Base-by-base conservation (phyloP, 2,888 invertebrate genomes). In the Poecilus cupreus region DNA sequence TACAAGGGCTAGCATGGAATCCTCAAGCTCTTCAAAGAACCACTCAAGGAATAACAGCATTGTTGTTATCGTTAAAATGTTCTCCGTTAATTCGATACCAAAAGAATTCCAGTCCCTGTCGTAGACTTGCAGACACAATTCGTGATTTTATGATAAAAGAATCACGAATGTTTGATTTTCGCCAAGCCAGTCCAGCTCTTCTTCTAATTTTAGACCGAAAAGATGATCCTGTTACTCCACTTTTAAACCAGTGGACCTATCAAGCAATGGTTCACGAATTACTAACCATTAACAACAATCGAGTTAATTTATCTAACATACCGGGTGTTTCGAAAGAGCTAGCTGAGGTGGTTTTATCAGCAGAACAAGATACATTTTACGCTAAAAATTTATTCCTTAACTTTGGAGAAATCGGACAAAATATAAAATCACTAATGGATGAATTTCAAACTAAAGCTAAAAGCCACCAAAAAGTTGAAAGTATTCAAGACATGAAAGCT, bases 231-330 rank as follows among this genome's bases (percentile, higher is more conserved):
- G 95, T 99, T 5, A 98, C 99, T 0, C 99, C 99, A 0, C 89
- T 99, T 79, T 90, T 99, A 32, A 98, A 96, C 89, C 93, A 98
- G 92, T 99, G 99, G 99, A 99, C 99, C 0, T 99, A 99, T 90
- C 99, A 99, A 89, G 99, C 99, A 1, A 99, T 99, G 99, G 98
- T 99, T 8, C 99, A 99, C 89, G 99, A 99, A 89, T 89, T 99
- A 76, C 89, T 99, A 51, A 94, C 94, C 0, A 98, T 99, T 84
- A 94, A 94, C 86, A 98, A 98, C 89, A 98, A 98, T 90, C 93
- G 98, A 81, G 98, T 99, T 24, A 96, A 95, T 88, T 92, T 99
- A 83, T 94, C 96, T 0, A 93, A 94, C 84, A 93, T 97, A 24
- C 94, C 96, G 11, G 96, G 95, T 57, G 94, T 97, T 83, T 93